These are phyloP conservation scores for Babyrousa celebensis DNA, from an alignment of 2,797 vertebrate genomes.

Conservation along the genomic window DNA sequence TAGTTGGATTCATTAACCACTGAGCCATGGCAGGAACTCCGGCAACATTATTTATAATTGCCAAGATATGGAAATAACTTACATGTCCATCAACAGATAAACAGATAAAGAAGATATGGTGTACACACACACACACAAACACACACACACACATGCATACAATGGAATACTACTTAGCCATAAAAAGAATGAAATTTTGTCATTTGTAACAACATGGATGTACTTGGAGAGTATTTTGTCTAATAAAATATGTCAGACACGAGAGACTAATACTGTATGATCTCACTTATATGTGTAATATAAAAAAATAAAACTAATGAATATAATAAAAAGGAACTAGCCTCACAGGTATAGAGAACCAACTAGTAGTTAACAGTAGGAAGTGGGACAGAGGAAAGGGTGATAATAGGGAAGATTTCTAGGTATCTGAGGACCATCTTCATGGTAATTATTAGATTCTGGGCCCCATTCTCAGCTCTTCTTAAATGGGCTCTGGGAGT, in stretches of 20 bases:
- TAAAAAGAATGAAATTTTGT: neutral
- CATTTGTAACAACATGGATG: neutral
- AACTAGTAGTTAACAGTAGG: neutral
- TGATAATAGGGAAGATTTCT: neutral
- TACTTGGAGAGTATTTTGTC: neutral
- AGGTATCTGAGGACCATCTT: neutral
- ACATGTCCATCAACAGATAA: neutral
- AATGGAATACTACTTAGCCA: neutral
- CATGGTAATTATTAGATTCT: conserved; percentile 16
- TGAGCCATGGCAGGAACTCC: no score
- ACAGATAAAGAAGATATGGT: neutral
- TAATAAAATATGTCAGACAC: neutral
- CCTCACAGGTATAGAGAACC: neutral
- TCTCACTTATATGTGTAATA: neutral
- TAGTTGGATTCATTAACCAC: no score
- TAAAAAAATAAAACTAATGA: neutral
- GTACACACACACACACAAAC: neutral
- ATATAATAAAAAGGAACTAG: neutral
- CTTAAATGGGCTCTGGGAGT: neutral
- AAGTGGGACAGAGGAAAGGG: neutral
- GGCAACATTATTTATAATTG: neutral
- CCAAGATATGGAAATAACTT: neutral
- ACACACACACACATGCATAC: no score
- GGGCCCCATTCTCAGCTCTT: neutral
- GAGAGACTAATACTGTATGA: neutral